Evolutionary conservation across 2,797 vertebrate genomes (phyloP).

Genomic region (Gila robusta): DNA sequence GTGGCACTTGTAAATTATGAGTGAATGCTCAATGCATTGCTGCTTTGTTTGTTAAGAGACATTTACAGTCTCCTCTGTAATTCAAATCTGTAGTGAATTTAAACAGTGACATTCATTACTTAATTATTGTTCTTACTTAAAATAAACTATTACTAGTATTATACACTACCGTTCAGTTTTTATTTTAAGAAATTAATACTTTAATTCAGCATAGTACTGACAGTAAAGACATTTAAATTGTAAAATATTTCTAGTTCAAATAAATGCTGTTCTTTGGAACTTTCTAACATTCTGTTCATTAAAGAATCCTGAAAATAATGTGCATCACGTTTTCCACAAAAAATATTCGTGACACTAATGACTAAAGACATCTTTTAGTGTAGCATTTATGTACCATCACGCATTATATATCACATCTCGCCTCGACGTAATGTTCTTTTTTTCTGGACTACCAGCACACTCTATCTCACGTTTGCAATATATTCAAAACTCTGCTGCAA

Average conservation of each 20-base stretch:
- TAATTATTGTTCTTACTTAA: not conserved
- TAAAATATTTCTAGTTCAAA: not conserved
- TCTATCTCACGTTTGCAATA: too few species aligned
- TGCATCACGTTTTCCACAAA: too few species aligned
- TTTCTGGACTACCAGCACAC: too few species aligned
- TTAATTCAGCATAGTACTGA: not conserved
- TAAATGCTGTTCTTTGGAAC: not conserved
- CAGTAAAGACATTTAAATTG: not conserved
- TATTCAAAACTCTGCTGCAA: too few species aligned
- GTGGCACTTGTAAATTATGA: constrained; percentile 25
- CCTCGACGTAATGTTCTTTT: too few species aligned
- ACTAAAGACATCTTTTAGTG: too few species aligned
- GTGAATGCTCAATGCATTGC: not conserved
- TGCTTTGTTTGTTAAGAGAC: constrained; percentile 6
- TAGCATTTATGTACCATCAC: too few species aligned
- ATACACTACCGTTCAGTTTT: not conserved
- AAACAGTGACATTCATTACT: not conserved
- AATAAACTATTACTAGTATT: not conserved
- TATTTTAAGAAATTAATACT: not conserved
- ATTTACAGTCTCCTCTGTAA: not conserved
- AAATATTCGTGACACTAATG: too few species aligned
- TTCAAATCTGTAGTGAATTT: not conserved
- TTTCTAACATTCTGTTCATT: too few species aligned
- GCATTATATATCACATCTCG: too few species aligned
- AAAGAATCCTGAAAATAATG: too few species aligned